Conservation (phyloP, 1,140 invertebrate genomes). For the Leptopilina clavipes region DNA sequence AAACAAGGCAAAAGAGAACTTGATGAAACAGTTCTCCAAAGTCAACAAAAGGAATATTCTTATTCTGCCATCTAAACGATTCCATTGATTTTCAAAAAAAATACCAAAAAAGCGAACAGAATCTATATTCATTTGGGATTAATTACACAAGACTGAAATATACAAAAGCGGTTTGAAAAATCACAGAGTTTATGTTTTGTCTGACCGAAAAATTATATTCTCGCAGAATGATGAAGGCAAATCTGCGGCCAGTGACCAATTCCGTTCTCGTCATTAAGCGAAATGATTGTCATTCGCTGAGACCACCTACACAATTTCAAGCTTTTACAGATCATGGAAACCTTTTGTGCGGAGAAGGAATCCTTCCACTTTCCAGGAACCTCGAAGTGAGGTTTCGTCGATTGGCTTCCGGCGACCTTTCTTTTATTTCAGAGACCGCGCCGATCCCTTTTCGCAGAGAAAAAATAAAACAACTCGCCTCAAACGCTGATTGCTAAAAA, state of each 20-base stretch:
- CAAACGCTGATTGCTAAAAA: constrained; percentile 24
- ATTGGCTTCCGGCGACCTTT: constrained; percentile 55
- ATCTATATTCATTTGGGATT: no score
- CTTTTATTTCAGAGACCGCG: constrained; percentile 43
- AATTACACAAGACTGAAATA: no score
- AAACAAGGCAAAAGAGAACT: neutral
- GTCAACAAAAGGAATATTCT: no score
- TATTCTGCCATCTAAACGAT: no score
- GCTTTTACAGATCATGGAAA: constrained; percentile 47
- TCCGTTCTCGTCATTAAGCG: constrained; percentile 64
- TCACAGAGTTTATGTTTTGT: no score
- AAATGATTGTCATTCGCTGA: constrained; percentile 62
- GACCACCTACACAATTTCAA: constrained; percentile 62
- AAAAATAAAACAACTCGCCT: constrained; percentile 12
- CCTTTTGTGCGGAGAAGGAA: constrained; percentile 34
- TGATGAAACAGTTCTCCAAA: no score
- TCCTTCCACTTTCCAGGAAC: constrained; percentile 51
- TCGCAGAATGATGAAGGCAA: constrained; percentile 5
- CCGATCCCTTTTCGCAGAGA: constrained; percentile 38
- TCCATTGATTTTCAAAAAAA: no score
- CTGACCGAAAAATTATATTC: no score
- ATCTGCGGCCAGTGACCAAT: constrained; percentile 53
- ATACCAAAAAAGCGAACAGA: no score
- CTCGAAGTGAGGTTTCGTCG: constrained; percentile 43
- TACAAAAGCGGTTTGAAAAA: no score